Conservation (phyloP, 2,888 invertebrate species). For the Ectemnius cavifrons region DNA sequence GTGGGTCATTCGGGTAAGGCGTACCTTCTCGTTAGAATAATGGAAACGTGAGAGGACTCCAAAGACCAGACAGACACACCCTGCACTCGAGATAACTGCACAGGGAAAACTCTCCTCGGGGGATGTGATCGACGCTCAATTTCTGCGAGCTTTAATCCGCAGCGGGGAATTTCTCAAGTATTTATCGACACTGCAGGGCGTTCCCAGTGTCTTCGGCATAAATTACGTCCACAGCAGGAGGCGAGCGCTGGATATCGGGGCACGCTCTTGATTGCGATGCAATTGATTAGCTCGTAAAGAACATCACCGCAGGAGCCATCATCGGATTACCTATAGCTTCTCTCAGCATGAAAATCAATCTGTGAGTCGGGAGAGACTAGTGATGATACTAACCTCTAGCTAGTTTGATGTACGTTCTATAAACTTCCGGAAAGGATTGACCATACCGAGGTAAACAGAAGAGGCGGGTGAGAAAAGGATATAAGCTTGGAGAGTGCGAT, state of each 20-base stretch:
- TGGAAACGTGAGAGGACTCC: slow-evolving; percentile 62
- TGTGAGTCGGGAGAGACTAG: too few species aligned
- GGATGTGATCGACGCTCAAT: slow-evolving; percentile 45
- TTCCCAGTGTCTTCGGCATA: slow-evolving; percentile 8
- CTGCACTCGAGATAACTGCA: slow-evolving; percentile 31
- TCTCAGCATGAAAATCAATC: too few species aligned
- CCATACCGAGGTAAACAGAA: too few species aligned
- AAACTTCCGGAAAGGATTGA: too few species aligned
- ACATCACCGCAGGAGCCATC: too few species aligned
- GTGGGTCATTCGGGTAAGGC: too few species aligned
- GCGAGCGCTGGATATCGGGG: background rate
- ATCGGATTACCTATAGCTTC: background rate
- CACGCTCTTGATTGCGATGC: background rate
- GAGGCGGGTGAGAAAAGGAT: too few species aligned
- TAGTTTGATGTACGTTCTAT: too few species aligned
- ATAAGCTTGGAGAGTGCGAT: background rate
- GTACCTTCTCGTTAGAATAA: slow-evolving; percentile 60
- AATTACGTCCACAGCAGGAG: slow-evolving; percentile 17
- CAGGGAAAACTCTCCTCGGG: slow-evolving; percentile 6
- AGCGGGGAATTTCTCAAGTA: slow-evolving; percentile 39
- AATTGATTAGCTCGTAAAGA: background rate
- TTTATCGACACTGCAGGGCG: slow-evolving; percentile 27
- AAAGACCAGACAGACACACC: slow-evolving; percentile 33
- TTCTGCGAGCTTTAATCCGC: slow-evolving; percentile 48
- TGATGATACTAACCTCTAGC: too few species aligned